A percentile compares a stretch with the other conserved stretches of the same genome.
phyloP scores from a whole-genome alignment of 2,888 invertebrate genomes.

The Luffia ferchaultella region DNA sequence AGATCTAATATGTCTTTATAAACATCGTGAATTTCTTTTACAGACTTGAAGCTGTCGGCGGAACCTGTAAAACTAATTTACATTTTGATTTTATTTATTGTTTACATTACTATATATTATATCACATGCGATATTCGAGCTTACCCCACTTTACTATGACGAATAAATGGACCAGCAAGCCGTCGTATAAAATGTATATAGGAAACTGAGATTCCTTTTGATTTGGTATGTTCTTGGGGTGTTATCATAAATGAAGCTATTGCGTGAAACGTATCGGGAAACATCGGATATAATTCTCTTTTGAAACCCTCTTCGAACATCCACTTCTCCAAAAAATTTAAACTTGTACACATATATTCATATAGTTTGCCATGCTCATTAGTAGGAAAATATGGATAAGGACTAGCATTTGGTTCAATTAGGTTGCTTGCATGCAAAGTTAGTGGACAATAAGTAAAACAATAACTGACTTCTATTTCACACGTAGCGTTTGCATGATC shows the following conservation, averaged over 20 bases:
- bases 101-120: no score
- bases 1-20: conserved; percentile 42
- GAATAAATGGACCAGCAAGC: conserved; percentile 49
- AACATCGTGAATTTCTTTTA: conserved; percentile 46
- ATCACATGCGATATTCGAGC: no score
- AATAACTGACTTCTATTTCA: conserved; percentile 42
- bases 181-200: conserved; percentile 45
- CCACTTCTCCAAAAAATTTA: conserved; percentile 48
- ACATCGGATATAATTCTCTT: conserved; percentile 47
- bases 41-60: conserved; percentile 36
- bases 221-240: conserved; percentile 28
- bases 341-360: conserved; percentile 36
- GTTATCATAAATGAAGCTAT: conserved; percentile 32
- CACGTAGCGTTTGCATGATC: conserved; percentile 38
- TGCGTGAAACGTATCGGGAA: conserved; percentile 50
- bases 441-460: conserved; percentile 41
- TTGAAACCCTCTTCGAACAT: conserved; percentile 57
- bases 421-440: conserved; percentile 36
- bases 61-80: conserved; percentile 29
- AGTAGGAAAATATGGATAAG: conserved; percentile 47
- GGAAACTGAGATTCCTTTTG: conserved; percentile 46
- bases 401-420: conserved; percentile 29
- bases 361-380: conserved; percentile 28
- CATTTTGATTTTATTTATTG: no score
- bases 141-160: no score